These are phyloP conservation scores for Dicaeum eximium DNA, from an alignment of 2,113 vertebrate genomes.

Conservation along the genomic window DNA sequence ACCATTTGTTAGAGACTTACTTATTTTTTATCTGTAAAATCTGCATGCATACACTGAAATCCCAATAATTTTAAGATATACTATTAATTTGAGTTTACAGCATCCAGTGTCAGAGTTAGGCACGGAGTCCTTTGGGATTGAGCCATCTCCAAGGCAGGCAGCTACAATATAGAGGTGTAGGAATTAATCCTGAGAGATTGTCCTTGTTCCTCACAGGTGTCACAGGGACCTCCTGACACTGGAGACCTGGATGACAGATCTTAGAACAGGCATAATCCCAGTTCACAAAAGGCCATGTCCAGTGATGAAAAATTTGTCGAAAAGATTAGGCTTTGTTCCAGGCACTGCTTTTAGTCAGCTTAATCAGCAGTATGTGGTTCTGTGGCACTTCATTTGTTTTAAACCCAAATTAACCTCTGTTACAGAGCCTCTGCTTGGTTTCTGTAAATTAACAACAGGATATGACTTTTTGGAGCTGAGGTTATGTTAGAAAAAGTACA, in stretches of 20 bases:
- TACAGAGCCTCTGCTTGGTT: background rate
- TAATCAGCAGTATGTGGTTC: background rate
- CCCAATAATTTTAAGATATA: background rate
- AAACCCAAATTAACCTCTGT: conserved; percentile 20
- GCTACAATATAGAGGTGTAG: background rate
- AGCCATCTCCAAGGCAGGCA: background rate
- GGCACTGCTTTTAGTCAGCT: background rate
- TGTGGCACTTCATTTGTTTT: conserved; percentile 14
- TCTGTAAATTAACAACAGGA: background rate
- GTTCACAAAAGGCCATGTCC: background rate
- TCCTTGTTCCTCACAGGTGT: background rate
- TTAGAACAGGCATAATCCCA: background rate
- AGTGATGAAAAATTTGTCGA: background rate
- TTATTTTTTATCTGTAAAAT: background rate
- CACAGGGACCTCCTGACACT: background rate
- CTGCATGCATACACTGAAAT: background rate
- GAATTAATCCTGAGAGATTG: background rate
- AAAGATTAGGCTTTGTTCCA: background rate
- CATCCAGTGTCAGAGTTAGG: background rate
- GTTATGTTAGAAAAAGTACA: background rate
- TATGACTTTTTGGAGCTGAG: background rate
- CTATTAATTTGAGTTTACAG: background rate
- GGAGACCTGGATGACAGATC: background rate
- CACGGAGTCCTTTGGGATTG: fast-evolving
- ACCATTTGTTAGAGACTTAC: background rate